Base-by-base conservation (phyloP, 2,797 vertebrate species). In the Sebastes diaconus region DNA sequence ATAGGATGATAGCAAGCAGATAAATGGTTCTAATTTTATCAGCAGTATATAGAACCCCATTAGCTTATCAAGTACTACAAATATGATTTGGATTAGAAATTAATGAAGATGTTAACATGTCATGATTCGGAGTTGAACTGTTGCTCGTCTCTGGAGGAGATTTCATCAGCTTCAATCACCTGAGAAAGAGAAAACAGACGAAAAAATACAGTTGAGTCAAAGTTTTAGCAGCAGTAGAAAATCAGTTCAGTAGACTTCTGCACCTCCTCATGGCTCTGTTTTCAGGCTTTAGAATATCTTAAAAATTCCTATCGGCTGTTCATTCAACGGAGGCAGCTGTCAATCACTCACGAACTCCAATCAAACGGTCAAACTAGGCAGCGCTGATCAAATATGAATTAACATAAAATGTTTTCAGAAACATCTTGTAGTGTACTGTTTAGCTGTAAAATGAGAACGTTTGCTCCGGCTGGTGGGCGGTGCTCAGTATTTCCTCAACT, bases 151-250 rank as follows among this genome's bases (percentile, higher is more conserved):
- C 61, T n/a, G 12, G 13, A 55, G 32, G 68, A 30, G 22, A 67
- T 29, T 73, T 27, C 59, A 27, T 65, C 77, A n/a, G 0, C 72
- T 71, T 57, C 59, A 42, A 1, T 18, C 24, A 13, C 24, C 71
- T 52, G 34, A 64, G 32, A 84, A 84, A 70, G 16, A 80, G 11
- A 72, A 73, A 81, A n/a, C 70, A 25, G 8, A 74, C 30, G 12
- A 22, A 54, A 63, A 66, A 32, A 59, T 10, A 66, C 6, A 52
- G 2, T 57, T 25, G 12, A 65, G 39, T 8, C 0, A 42, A 61
- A 22, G 24, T 46, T 63, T 69, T 16, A 7, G 8, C 24, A 65
- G 18, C 29, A 64, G 10, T 5, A 52, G 2, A 61, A 24, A 63
- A 3, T 20, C 1, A 63, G 65, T 54, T 50, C 55, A 50, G 16